Percentiles rank a stretch among this genome's conserved stretches.
Conservation (phyloP, 1,140 invertebrate genomes). For the Charaxes varanes region DNA sequence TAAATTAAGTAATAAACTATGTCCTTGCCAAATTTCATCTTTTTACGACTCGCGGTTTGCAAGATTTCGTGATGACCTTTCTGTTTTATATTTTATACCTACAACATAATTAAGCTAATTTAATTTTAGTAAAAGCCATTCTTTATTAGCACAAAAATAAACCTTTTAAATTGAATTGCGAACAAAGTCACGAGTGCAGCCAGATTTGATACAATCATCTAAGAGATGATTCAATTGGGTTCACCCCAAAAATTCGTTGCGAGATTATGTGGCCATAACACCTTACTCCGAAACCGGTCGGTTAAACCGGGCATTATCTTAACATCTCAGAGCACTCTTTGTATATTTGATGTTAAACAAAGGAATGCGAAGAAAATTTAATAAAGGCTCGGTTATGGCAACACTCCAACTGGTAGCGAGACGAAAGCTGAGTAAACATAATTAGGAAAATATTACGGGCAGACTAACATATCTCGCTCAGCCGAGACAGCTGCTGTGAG, state of each 20-base stretch:
- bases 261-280: slow-evolving; percentile 40
- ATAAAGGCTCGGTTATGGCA: slow-evolving; percentile 29
- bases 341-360: slow-evolving; percentile 17
- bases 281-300: slow-evolving; percentile 9
- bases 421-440: slow-evolving; percentile 42
- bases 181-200: too few species aligned
- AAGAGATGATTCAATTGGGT: slow-evolving; percentile 59
- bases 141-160: too few species aligned
- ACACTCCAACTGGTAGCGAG: slow-evolving; percentile 20
- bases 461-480: slow-evolving; percentile 32
- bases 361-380: slow-evolving; percentile 29
- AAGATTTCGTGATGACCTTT: too few species aligned
- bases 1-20: too few species aligned
- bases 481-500: slow-evolving; percentile 26
- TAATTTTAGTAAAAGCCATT: too few species aligned
- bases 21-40: too few species aligned
- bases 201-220: slow-evolving; percentile 63
- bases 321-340: too few species aligned
- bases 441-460: slow-evolving; percentile 47
- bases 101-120: too few species aligned
- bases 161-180: too few species aligned
- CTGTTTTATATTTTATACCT: too few species aligned
- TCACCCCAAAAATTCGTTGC: slow-evolving; percentile 28
- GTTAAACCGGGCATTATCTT: too few species aligned
- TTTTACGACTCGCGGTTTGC: too few species aligned